These are phyloP conservation scores for Drosophila dives DNA, from an alignment of 2,888 invertebrate species.

Conservation along the genomic window DNA sequence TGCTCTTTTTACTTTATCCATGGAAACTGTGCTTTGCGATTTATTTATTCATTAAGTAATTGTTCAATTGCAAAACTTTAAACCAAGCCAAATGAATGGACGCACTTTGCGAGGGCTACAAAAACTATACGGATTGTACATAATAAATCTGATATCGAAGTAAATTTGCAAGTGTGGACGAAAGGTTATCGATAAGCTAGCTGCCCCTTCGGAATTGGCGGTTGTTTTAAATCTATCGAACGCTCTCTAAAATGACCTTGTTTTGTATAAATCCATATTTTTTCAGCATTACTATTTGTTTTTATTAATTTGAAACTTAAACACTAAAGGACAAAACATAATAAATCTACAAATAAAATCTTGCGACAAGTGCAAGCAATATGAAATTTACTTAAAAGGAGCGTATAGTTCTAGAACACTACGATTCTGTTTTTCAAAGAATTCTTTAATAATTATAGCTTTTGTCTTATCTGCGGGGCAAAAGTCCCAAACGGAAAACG, in stretches of 20 bases:
- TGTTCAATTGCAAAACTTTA: not conserved
- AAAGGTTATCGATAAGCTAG: constrained; percentile 13
- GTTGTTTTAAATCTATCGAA: not conserved
- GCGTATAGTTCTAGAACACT: constrained; percentile 27
- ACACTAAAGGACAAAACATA: not conserved
- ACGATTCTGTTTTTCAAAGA: not conserved
- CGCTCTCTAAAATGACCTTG: too few species aligned
- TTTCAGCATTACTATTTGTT: not conserved
- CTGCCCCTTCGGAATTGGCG: not conserved
- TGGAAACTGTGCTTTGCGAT: constrained; percentile 4
- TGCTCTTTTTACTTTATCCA: constrained; percentile 56
- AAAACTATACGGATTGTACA: not conserved
- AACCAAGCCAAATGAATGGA: not conserved
- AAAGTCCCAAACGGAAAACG: constrained; percentile 85
- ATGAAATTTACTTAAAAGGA: constrained; percentile 9
- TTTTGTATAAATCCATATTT: not conserved
- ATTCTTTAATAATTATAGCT: constrained; percentile 3
- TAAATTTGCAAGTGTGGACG: not conserved
- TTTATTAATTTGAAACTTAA: not conserved
- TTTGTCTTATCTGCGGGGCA: constrained; percentile 57
- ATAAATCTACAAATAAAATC: not conserved
- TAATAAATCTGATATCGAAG: not conserved
- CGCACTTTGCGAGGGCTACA: constrained; percentile 37
- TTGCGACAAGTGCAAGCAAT: not conserved
- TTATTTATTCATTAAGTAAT: not conserved